Evolutionary conservation across 1,140 invertebrate genomes (phyloP), one percentile per base, ranked within the genome.

Genomic region (Aphaenogaster ashmeadi): DNA sequence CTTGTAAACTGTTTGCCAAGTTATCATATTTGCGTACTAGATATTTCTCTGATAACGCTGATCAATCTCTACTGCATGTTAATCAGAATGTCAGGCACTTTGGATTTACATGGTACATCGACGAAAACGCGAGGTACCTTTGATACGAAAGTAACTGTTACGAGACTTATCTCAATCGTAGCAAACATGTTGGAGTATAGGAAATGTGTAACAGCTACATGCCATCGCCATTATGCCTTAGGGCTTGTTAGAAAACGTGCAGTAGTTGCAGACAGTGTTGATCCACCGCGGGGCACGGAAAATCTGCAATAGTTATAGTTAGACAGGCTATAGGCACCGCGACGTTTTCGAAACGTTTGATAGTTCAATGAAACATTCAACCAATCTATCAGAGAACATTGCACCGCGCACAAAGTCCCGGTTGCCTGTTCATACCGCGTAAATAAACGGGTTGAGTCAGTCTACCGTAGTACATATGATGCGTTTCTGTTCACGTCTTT

Each of bases 171-270:
- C 80, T 47, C 54, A 47, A 47, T 60, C 6, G 54, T 15, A 18
- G 27, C 38, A 74, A 74, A 84, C 66, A 81, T 36, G 44, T 75
- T 50, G 27, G 80, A 60, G 27, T 60, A 50, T 60, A 38, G 80
- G 41, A 72, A 83, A 21, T 36, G 36, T 60, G 54, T 47, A 38
- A 33, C 69, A 27, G 69, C 62, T 84, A 84, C 80, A 74, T 84
- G 80, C 80, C 41, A 74, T 75, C 33, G 13, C 80, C 36, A 83
- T 83, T 60, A 50, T 33, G 67, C 80, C 56, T 60, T 75, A 47
- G 80, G 80, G 41, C 80, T 84, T 84, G 80, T 84, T 84, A 84
- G 67, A 84, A 75, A 84, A 84, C 41, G 27, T 21, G 36, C 69
- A 84, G 54, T 60, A 84, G 69, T 84, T 75, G 41, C 33, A 47